Conservation (phyloP, 1,140 invertebrate genomes). For the Ceratosolen solmsi region DNA sequence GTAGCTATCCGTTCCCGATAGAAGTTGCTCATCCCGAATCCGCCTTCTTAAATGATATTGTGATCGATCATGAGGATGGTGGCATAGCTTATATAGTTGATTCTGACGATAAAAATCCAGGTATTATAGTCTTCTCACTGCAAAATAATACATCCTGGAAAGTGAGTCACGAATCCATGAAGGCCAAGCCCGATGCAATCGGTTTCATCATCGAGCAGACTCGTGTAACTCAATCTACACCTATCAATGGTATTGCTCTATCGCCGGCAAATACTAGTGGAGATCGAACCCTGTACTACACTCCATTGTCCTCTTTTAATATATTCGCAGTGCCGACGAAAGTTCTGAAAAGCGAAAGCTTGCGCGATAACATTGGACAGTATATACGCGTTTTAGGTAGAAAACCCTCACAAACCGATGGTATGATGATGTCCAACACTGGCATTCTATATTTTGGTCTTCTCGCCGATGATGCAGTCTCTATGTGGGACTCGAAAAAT, state of each 20-base stretch:
- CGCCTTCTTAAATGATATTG: slow-evolving; percentile 79
- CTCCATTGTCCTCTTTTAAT: slow-evolving; percentile 77
- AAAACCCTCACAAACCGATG: slow-evolving; percentile 79
- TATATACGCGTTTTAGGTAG: slow-evolving; percentile 75
- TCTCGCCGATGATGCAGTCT: slow-evolving; percentile 78
- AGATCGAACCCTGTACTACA: slow-evolving; percentile 78
- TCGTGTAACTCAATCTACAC: slow-evolving; percentile 72
- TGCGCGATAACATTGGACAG: slow-evolving; percentile 61
- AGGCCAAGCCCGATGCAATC: slow-evolving; percentile 73
- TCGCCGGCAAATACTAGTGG: slow-evolving; percentile 71
- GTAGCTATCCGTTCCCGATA: slow-evolving; percentile 75
- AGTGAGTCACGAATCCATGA: slow-evolving; percentile 79
- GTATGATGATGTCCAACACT: slow-evolving; percentile 80
- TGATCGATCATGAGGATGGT: slow-evolving; percentile 79
- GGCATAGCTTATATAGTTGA: slow-evolving; percentile 82
- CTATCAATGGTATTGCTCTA: slow-evolving; percentile 80
- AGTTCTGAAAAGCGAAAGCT: slow-evolving; percentile 72
- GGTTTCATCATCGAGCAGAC: slow-evolving; percentile 76
- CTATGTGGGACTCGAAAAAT: slow-evolving; percentile 77
- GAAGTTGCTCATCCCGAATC: slow-evolving; percentile 72
- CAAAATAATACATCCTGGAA: slow-evolving; percentile 79
- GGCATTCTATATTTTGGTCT: slow-evolving; percentile 80
- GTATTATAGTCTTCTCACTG: slow-evolving; percentile 80
- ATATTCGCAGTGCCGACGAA: slow-evolving; percentile 77
- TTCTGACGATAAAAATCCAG: slow-evolving; percentile 77